Evolutionary conservation across 1,140 invertebrate genomes (phyloP).

Genomic region (Drosophila sechellia): DNA sequence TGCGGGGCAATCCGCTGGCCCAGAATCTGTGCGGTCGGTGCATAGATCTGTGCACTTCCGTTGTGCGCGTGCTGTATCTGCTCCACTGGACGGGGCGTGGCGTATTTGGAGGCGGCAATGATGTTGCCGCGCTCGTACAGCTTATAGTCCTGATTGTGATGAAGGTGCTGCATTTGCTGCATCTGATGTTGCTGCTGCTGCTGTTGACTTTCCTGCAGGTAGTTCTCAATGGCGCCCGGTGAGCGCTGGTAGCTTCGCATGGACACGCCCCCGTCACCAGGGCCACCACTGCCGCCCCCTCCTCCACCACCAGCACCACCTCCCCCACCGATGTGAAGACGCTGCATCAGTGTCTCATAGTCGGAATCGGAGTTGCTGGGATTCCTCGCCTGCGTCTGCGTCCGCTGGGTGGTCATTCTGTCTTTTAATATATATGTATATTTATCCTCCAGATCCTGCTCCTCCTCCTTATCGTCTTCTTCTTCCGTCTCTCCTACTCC

Average conservation of each 20-base stretch:
- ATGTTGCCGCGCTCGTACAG: constrained; percentile 87
- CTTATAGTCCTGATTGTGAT: constrained; percentile 85
- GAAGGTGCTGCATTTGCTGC: constrained; percentile 41
- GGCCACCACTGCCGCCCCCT: neutral
- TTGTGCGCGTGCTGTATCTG: constrained; percentile 61
- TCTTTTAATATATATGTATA: neutral
- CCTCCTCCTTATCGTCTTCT: constrained; percentile 6
- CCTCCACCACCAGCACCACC: neutral
- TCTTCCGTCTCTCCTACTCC: constrained; percentile 1
- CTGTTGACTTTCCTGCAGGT: constrained; percentile 53
- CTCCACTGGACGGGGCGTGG: constrained; percentile 89
- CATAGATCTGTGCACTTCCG: constrained; percentile 62
- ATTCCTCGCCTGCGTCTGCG: constrained; percentile 59
- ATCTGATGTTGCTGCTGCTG: constrained; percentile 25
- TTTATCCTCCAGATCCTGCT: constrained; percentile 10
- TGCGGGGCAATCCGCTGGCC: constrained; percentile 71
- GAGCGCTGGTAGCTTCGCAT: constrained; percentile 54
- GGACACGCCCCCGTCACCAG: constrained; percentile 13
- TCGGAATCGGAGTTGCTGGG: constrained; percentile 60
- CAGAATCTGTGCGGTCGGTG: constrained; percentile 65
- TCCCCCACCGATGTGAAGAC: constrained; percentile 63
- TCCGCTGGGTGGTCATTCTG: constrained; percentile 71
- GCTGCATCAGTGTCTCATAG: constrained; percentile 80
- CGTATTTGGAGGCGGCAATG: constrained; percentile 90
- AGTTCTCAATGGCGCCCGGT: constrained; percentile 64